Conservation (phyloP, 2,888 invertebrate species). For the Nemurella pictetii region DNA sequence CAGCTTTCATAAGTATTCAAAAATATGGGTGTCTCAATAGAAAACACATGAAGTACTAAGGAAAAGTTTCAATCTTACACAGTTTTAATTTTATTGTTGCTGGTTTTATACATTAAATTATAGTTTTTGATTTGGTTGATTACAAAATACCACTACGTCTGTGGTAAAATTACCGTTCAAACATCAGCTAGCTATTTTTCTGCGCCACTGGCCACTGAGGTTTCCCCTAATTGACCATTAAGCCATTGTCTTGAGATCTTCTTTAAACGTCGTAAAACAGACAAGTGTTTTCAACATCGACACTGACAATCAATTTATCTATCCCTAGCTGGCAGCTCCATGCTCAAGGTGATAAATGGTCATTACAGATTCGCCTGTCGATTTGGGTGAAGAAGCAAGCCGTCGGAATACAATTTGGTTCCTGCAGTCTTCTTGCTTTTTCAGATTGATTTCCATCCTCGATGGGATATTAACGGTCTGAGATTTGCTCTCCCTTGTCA, state of each 20-base stretch:
- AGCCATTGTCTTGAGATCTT: not conserved
- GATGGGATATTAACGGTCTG: not conserved
- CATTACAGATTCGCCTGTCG: constrained; percentile 18
- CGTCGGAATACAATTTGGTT: not conserved
- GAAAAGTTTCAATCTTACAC: too few species aligned
- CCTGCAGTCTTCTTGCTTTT: not conserved
- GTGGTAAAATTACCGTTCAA: too few species aligned
- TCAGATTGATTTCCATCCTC: not conserved
- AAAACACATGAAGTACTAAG: too few species aligned
- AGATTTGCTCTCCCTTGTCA: not conserved
- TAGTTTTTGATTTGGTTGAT: too few species aligned
- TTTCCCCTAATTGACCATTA: not conserved
- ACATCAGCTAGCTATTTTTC: too few species aligned
- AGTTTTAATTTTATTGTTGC: too few species aligned
- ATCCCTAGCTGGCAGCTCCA: not conserved
- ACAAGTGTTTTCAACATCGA: constrained; percentile 14
- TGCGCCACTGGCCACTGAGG: not conserved
- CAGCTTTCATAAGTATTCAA: too few species aligned
- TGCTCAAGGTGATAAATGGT: constrained; percentile 14
- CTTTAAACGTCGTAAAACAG: not conserved
- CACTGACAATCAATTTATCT: constrained; percentile 11
- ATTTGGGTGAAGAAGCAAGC: not conserved
- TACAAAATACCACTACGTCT: too few species aligned
- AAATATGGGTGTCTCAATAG: too few species aligned
- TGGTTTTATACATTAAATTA: too few species aligned